Base-by-base conservation (phyloP, 2,888 invertebrate species). In the Cerceris rybyensis region DNA sequence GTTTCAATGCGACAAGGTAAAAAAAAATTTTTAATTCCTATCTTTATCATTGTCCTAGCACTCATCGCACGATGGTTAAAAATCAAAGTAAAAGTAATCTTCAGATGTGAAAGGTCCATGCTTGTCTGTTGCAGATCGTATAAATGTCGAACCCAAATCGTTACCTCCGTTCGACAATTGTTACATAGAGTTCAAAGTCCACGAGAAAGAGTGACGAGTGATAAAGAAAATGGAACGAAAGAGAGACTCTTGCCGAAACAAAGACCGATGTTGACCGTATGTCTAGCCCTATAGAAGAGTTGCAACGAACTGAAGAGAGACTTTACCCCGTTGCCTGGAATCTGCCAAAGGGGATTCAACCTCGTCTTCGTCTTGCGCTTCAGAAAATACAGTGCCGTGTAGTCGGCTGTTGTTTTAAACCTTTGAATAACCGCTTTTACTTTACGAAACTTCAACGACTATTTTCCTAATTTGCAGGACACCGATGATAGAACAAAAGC, bases 241-340 rank as follows among this genome's bases (percentile, higher is more conserved):
- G 78, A 75, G 81, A 81, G 84, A 78, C 85, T 84, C 86, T 89
- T 88, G 80, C 82, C 84, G 87, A 88, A 87, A 90, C 88, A 90
- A 90, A 90, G 88, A 82, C 80, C 79, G 78, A 81, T 90, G 89
- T 90, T 90, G 90, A 90, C 89, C 88, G 86, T 88, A 81, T 82
- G 89, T 90, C 90, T 88, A 84, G 87, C 82, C 83, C 83, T 86
- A 88, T 88, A 86, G 88, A 89, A 89, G 87, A 86, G 84, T 82
- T 83, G 72, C 78, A 78, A 82, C 70, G 70, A 63, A 66, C 49
- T 80, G 71, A 77, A 82, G 81, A 83, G 82, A 67, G 71, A 70
- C 64, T 9, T 46, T 17, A 63, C 7, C 57, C 39, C 17, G 61
- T 14, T 17, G 28, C n/a, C 42, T 59, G 54, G 17, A 65, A 73